Percentiles rank a stretch among this genome's conserved stretches.
Evolutionary conservation across 2,888 invertebrate genomes (phyloP).

Genomic region (Tetranychus truncatus): DNA sequence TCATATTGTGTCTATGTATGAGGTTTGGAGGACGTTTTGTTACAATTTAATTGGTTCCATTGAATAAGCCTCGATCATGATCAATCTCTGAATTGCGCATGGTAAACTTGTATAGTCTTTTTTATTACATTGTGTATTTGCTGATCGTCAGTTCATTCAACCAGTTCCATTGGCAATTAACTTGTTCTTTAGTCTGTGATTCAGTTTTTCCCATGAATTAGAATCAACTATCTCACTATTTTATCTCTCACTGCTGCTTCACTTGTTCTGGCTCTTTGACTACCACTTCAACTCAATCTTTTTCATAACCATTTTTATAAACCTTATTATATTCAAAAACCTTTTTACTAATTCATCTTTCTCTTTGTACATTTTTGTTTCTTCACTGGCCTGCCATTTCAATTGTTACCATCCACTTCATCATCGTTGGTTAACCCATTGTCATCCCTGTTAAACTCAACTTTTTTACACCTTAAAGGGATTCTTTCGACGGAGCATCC

Average conservation of each 20-base stretch:
- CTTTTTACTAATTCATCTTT: not conserved
- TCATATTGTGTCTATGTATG: not conserved
- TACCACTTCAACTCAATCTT: not conserved
- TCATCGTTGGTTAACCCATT: too few relatives aligned
- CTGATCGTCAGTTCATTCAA: not conserved
- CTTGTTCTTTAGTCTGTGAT: not conserved
- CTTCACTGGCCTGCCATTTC: not conserved
- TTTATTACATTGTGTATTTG: not conserved
- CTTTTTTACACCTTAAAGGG: constrained; percentile 43
- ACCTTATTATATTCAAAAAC: not conserved
- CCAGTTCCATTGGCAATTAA: constrained; percentile 3
- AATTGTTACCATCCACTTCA: not conserved
- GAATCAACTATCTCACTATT: not conserved
- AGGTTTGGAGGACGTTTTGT: not conserved
- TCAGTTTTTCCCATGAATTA: not conserved
- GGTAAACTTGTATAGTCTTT: not conserved
- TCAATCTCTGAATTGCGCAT: not conserved
- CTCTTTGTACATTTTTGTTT: not conserved
- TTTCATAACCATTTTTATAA: not conserved
- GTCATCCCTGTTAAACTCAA: constrained; percentile 28
- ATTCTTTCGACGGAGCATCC: constrained; percentile 84
- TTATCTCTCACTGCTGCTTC: too few relatives aligned
- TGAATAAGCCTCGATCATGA: not conserved
- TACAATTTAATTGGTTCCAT: not conserved
- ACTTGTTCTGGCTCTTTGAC: not conserved